Base-by-base conservation (phyloP, 2,888 invertebrate species). In the Auanema sp. region DNA sequence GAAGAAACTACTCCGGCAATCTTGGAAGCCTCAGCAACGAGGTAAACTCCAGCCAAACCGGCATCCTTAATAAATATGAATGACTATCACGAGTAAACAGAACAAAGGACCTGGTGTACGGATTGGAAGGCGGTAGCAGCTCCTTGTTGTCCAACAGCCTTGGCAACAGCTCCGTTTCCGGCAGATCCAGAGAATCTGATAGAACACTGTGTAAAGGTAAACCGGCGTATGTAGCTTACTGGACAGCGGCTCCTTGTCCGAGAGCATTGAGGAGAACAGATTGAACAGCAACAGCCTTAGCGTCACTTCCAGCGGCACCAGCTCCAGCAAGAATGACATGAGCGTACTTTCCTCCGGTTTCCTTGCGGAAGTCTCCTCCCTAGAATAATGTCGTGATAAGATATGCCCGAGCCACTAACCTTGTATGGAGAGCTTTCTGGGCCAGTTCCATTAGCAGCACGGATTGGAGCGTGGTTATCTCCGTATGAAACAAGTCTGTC, bases 401-500 rank as follows among this genome's bases (percentile, higher is more conserved):
- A 61, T 61, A 55, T 43, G 44, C 47, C 43, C 43, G 51, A 23
- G 16, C 25, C n/a, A 41, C 11, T 10, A 49, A 42, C 52, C 59
- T 60, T 60, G 49, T 57, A 60, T 14, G 60, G 59, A 43, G 60
- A 50, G 10, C 49, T 50, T 44, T 44, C 56, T 18, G 53, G 55
- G 12, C 61, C 16, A 41, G 51, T 42, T 33, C 56, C 58, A 10
- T 40, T 25, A 21, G 55, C 62, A 14, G 42, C 52, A 16, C 50
- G 43, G 25, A 64, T 42, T n/a, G 63, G 59, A 6, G 60, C 52
- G 41, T 60, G 63, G 33, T 49, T 58, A 14, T 71, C 71, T 24
- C 66, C 90, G 78, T 88, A 88, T 14, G 87, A 86, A 4, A 86
- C 83, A 11, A 91, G 83, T 2, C 87, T 81, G 4, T 87, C 86